Evolutionary conservation across 64 coral and sea anemone genomes (phyloP).

Genomic region (Stichodactyla helianthus): DNA sequence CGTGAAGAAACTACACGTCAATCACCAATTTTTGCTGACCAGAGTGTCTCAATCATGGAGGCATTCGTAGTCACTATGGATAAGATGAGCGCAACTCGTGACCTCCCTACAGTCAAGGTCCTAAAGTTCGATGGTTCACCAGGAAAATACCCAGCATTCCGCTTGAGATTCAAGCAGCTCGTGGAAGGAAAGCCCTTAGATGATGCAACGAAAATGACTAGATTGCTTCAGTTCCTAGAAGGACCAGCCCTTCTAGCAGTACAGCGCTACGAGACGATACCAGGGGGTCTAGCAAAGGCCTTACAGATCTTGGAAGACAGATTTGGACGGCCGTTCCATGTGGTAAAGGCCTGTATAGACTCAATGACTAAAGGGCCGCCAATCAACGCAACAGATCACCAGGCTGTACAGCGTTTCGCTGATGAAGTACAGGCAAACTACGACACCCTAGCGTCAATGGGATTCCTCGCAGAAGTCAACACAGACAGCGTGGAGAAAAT

Average conservation of each 20-base stretch:
- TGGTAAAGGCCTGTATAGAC: conserved; percentile 6
- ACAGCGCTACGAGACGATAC: not conserved
- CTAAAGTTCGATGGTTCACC: conserved; percentile 34
- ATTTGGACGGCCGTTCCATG: not conserved
- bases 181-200: not conserved
- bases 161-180: not conserved
- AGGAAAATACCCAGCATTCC: not conserved
- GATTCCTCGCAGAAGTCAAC: not conserved
- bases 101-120: conserved; percentile 34
- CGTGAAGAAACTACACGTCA: not conserved
- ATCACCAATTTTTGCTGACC: not conserved
- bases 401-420: conserved; percentile 16
- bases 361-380: not conserved
- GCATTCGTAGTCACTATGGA: conserved; percentile 27
- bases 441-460: conserved; percentile 21
- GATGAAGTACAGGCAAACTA: conserved; percentile 2
- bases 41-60: not conserved
- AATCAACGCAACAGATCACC: not conserved
- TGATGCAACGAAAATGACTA: not conserved
- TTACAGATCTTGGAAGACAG: not conserved
- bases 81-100: conserved; percentile 33
- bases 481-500: not conserved
- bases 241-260: not conserved
- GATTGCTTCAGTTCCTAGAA: conserved; percentile 4
- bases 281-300: not conserved